phyloP scores from a whole-genome alignment of 2,888 invertebrate genomes.

The Lydus trimaculatus region DNA sequence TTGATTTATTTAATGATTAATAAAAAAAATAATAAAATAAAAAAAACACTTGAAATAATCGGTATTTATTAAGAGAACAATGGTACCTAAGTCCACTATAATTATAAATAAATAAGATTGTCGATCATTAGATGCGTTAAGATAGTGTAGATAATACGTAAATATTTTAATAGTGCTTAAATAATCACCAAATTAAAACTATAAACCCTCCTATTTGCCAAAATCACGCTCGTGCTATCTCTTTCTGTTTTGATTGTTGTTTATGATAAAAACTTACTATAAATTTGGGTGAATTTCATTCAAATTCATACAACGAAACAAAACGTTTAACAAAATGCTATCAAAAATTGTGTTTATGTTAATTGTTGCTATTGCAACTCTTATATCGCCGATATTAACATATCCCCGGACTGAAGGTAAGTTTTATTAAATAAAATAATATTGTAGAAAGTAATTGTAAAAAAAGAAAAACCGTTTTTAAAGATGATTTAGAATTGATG shows the following conservation, averaged over 20 bases:
- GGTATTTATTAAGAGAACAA: background rate
- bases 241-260: background rate
- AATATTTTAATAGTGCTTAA: too few relatives aligned
- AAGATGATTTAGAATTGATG: constrained; percentile 10
- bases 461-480: too few relatives aligned
- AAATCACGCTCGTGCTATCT: too few relatives aligned
- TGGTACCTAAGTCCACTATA: background rate
- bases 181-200: too few relatives aligned
- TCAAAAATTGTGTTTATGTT: background rate
- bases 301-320: background rate
- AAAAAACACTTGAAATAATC: background rate
- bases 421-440: background rate
- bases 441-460: too few relatives aligned
- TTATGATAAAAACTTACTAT: background rate
- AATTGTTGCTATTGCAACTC: background rate
- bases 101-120: too few relatives aligned
- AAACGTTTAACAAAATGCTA: background rate
- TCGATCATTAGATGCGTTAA: too few relatives aligned
- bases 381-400: background rate
- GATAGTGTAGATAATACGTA: background rate
- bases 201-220: background rate
- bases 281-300: background rate
- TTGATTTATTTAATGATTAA: background rate
- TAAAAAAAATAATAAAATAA: background rate
- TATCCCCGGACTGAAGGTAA: background rate